Conservation (phyloP, 1,140 invertebrate species). For the Neodiprion lecontei region DNA sequence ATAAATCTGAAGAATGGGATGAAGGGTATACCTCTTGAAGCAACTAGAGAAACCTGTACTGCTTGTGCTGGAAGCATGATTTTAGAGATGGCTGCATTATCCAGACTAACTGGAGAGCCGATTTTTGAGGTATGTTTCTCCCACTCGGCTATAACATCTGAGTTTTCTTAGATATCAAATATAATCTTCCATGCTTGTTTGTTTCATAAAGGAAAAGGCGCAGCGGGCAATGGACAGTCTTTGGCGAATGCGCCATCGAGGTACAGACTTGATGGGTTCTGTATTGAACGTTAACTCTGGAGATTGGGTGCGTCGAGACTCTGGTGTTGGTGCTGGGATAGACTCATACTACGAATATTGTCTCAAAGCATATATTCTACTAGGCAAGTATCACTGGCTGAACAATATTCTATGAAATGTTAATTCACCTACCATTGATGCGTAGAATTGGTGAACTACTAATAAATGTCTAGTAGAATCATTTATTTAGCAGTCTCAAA, state of each 20-base stretch:
- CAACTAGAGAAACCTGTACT: conserved; percentile 91
- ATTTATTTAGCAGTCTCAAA: conserved; percentile 17
- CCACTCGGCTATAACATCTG: not conserved
- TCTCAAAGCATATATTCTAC: conserved; percentile 88
- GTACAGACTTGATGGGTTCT: conserved; percentile 92
- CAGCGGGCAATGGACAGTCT: conserved; percentile 96
- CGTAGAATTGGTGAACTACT: conserved; percentile 13
- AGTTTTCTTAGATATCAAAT: not conserved
- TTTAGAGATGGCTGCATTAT: conserved; percentile 95
- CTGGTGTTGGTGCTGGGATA: conserved; percentile 97
- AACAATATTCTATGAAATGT: not conserved
- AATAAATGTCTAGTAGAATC: conserved; percentile 11
- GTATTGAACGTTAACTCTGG: conserved; percentile 96
- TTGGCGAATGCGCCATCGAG: conserved; percentile 92
- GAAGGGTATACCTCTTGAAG: conserved; percentile 75
- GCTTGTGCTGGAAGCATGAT: conserved; percentile 99
- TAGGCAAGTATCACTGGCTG: conserved; percentile 55
- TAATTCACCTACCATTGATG: not conserved
- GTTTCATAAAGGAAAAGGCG: conserved; percentile 76
- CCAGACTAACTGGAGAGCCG: conserved; percentile 88
- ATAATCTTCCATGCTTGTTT: too few relatives aligned
- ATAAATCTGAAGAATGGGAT: conserved; percentile 91
- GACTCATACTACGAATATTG: conserved; percentile 99
- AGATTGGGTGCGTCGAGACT: conserved; percentile 95
- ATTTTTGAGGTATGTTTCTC: conserved; percentile 81